Evolutionary conservation across 2,888 invertebrate species (phyloP).

Genomic region (Clitarchus hookeri): DNA sequence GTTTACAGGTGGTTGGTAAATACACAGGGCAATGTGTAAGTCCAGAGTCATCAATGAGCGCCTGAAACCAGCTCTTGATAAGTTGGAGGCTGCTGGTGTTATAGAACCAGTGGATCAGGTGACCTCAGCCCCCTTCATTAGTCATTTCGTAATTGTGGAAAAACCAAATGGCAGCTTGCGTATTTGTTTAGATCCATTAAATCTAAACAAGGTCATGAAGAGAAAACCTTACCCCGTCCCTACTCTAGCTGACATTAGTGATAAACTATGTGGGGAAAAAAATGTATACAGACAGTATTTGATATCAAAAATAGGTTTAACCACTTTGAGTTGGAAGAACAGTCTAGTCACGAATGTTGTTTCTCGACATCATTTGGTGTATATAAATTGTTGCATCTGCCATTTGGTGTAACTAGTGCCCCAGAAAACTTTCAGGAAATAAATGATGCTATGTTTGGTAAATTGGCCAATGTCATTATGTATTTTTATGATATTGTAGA

Average conservation of each 20-base stretch:
- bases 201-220: background rate
- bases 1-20: background rate
- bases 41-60: background rate
- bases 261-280: background rate
- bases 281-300: background rate
- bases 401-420: background rate
- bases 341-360: background rate
- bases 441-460: background rate
- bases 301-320: background rate
- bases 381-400: background rate
- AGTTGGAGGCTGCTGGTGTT: background rate
- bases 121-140: background rate
- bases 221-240: background rate
- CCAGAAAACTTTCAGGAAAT: background rate
- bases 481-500: background rate
- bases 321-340: background rate
- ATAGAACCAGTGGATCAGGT: conserved; percentile 3
- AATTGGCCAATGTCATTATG: background rate
- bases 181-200: background rate
- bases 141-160: background rate
- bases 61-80: background rate
- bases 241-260: background rate
- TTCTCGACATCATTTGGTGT: background rate
- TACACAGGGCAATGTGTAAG: background rate
- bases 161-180: background rate